Conservation (phyloP, 2,888 invertebrate species). For the Zelleria hepariella region DNA sequence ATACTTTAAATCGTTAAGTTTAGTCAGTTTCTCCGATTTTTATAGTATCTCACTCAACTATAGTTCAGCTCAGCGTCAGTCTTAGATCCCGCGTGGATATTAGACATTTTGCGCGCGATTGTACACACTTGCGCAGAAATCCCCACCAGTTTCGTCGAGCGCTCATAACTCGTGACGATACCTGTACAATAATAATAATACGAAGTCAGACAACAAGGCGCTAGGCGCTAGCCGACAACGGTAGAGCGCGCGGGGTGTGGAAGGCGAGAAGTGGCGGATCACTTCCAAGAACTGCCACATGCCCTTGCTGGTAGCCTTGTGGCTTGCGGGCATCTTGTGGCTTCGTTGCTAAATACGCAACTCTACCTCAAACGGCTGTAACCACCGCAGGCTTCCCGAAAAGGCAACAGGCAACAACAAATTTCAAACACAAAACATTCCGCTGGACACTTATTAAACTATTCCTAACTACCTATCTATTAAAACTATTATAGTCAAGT, state of each 20-base stretch:
- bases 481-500: slow-evolving; percentile 14
- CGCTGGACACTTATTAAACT: not conserved
- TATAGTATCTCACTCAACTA: no score
- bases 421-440: not conserved
- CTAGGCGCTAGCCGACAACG: not conserved
- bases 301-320: no score
- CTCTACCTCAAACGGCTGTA: not conserved
- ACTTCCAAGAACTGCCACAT: not conserved
- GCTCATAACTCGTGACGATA: no score
- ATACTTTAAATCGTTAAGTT: no score
- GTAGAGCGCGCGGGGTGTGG: not conserved
- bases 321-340: not conserved
- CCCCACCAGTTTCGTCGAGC: no score
- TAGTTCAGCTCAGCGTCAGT: no score
- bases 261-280: not conserved
- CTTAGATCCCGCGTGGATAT: no score
- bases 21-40: no score
- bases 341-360: not conserved
- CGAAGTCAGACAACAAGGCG: no score
- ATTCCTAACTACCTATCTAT: not conserved
- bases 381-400: not conserved
- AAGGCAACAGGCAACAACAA: not conserved
- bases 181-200: no score
- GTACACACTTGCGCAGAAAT: no score
- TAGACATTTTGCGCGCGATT: no score